These are phyloP conservation scores for Ichneumoninae sp. DNA, from an alignment of 2,888 invertebrate genomes.

Conservation along the genomic window DNA sequence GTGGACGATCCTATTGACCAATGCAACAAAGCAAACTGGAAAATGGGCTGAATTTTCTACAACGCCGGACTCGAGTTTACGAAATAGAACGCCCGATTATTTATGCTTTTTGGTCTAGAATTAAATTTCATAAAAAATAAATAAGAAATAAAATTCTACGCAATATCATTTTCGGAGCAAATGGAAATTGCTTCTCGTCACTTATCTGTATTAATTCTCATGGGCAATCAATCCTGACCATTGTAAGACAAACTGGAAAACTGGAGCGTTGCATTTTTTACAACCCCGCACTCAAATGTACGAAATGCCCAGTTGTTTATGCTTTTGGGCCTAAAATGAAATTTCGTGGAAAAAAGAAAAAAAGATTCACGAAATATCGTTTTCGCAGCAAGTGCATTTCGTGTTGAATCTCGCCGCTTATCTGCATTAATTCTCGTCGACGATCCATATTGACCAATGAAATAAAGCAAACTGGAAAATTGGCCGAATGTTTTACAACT, in stretches of 20 bases:
- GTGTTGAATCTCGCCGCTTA: neutral
- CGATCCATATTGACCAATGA: neutral
- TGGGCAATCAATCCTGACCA: neutral
- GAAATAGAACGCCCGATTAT: neutral
- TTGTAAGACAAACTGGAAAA: conserved; percentile 42
- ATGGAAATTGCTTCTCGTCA: neutral
- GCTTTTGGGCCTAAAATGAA: neutral
- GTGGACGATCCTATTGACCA: neutral
- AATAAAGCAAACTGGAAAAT: conserved; percentile 39
- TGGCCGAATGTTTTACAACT: conserved; percentile 1
- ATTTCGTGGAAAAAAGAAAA: neutral
- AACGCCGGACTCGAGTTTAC: conserved; percentile 16
- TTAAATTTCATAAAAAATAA: neutral
- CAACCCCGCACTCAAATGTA: conserved; percentile 23
- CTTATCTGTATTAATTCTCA: neutral
- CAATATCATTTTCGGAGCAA: neutral
- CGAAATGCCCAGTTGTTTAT: neutral
- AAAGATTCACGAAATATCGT: neutral
- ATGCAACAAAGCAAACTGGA: conserved; percentile 24
- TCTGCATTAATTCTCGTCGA: neutral
- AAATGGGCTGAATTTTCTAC: conserved; percentile 24
- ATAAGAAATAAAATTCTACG: neutral
- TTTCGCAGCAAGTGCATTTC: neutral
- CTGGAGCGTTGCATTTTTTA: conserved; percentile 50
- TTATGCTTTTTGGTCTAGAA: neutral